Conservation (phyloP, 2,797 vertebrate genomes). For the Enteromius fasciolatus region DNA sequence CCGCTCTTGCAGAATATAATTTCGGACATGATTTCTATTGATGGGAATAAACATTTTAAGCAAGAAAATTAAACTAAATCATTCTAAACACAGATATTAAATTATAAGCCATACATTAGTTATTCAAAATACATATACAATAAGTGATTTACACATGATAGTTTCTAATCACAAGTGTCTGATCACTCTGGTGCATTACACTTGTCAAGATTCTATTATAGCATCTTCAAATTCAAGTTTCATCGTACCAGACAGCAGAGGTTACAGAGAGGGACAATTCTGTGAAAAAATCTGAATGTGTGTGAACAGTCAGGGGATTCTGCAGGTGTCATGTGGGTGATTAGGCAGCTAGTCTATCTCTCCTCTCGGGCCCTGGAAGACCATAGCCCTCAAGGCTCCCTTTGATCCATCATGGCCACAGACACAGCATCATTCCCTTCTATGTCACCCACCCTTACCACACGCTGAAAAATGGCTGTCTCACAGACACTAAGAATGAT, state of each 20-base stretch:
- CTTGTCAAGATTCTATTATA: neutral
- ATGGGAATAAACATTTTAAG: no score
- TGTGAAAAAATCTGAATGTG: conserved; percentile 19
- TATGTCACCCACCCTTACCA: conserved; percentile 81
- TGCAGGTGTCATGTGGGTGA: conserved; percentile 83
- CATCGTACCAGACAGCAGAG: neutral
- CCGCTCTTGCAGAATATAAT: no score
- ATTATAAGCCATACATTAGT: no score
- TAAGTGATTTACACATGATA: no score
- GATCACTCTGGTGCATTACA: no score
- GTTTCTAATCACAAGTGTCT: no score
- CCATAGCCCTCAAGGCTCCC: conserved; percentile 80
- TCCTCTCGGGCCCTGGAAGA: conserved; percentile 76
- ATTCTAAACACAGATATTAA: no score
- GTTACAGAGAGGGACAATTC: neutral
- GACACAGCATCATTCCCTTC: conserved; percentile 91
- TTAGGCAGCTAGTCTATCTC: conserved; percentile 91
- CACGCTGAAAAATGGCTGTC: conserved; percentile 81
- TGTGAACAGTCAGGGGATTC: conserved; percentile 48
- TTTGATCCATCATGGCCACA: conserved; percentile 91
- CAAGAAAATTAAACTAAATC: no score
- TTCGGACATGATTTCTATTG: no score
- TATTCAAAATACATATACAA: no score
- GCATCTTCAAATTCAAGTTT: neutral
- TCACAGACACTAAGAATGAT: conserved; percentile 87